Evolutionary conservation across 2,113 vertebrate species (phyloP), one percentile per base, ranked within the genome.

Genomic region (Redunca redunca): DNA sequence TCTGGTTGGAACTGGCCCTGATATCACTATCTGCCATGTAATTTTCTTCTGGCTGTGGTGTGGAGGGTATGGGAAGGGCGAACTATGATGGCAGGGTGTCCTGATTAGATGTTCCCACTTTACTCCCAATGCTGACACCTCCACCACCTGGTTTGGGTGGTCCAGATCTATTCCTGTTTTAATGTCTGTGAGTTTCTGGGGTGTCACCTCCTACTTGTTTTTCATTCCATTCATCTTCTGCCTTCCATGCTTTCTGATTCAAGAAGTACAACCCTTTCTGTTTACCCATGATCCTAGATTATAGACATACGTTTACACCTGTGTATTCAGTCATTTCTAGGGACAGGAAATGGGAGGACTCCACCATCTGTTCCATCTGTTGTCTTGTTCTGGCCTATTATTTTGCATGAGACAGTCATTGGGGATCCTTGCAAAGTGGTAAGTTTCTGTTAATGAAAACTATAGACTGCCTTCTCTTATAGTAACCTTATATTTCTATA

Each of bases 401-500:
- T 43, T 97, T 91, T 84, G 10, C n/a, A 57, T 36, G 48, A 93
- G 62, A 48, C 26, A 67, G 9, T 28, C 84, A 60, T 60, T 86
- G 53, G 74, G n/a, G 52, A 62, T 87, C 25, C 77, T 92, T 87
- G 36, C 36, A 80, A 46, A 90, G 28, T 3, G 5, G 53, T 83
- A 91, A 36, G 6, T 88, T 90, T 96, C 92, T 96, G 28, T 90
- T 88, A 92, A 92, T 85, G 81, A 50, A 52, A 83, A 23, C 16
- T n/a, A 40, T 80, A 83, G 71, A 82, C 48, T 40, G 2, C 26
- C 48, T 93, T 94, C 78, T 95, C 28, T 94, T 81, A 43, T 40
- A 88, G n/a, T 80, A 81, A 88, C 30, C n/a, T 88, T 93, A 83
- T 36, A 53, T 94, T 97, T 94, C 90, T 95, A 80, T 62, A 84